Evolutionary conservation across 2,888 invertebrate genomes (phyloP).

Genomic region (Dioctria rufipes): DNA sequence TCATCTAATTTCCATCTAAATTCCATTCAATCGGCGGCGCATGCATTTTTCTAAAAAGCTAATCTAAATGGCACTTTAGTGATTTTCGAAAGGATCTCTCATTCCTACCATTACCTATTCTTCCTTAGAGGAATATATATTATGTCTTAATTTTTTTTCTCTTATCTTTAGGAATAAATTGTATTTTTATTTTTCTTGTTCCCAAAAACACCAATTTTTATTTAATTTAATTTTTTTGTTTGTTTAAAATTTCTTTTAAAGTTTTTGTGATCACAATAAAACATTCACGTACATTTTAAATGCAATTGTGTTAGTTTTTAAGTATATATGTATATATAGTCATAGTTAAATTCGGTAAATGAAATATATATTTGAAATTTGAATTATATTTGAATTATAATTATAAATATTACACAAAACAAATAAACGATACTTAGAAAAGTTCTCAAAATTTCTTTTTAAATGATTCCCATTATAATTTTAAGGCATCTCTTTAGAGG

Average conservation of each 20-base stretch:
- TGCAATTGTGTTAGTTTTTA: conserved; percentile 2
- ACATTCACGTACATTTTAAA: conserved; percentile 21
- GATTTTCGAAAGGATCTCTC: conserved; percentile 42
- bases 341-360: not conserved
- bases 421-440: not conserved
- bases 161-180: not conserved
- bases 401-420: not conserved
- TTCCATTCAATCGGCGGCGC: not conserved
- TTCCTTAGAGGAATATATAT: conserved; percentile 16
- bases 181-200: conserved; percentile 1
- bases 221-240: not conserved
- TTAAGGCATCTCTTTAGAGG: no score
- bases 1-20: not conserved
- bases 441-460: no score
- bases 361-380: not conserved
- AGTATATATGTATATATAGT: no score
- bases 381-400: not conserved
- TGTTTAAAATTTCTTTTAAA: not conserved
- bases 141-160: not conserved
- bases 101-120: conserved; percentile 4
- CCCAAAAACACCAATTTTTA: conserved; percentile 40
- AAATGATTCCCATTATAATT: no score
- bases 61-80: conserved; percentile 57
- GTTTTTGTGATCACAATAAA: conserved; percentile 33
- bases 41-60: conserved; percentile 40